phyloP scores from a whole-genome alignment of 2,113 vertebrate species.

The Sturnus vulgaris region DNA sequence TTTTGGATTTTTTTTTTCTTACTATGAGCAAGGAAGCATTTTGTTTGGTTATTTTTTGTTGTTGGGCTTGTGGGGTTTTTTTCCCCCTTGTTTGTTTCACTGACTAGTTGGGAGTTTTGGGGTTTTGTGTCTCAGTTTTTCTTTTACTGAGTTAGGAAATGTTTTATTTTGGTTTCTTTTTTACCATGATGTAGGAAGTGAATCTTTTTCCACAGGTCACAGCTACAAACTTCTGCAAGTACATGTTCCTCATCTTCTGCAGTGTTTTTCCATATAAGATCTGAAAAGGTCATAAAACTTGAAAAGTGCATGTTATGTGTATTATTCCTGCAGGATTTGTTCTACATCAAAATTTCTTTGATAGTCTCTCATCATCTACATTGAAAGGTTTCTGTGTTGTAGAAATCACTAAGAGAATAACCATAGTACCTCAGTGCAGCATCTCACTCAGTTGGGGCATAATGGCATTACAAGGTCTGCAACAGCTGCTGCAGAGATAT shows the following conservation, averaged over 20 bases:
- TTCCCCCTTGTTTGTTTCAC: background rate
- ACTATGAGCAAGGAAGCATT: background rate
- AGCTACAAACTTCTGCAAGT: background rate
- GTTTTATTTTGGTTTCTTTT: background rate
- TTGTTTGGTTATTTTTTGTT: background rate
- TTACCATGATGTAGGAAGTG: background rate
- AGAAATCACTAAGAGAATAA: background rate
- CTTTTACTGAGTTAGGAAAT: background rate
- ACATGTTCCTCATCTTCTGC: background rate
- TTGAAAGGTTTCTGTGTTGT: background rate
- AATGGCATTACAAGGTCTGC: constrained; percentile 49
- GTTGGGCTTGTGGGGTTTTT: background rate
- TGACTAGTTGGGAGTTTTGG: background rate
- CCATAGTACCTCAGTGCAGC: background rate
- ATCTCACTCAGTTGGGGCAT: constrained; percentile 14
- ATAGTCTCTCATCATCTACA: background rate
- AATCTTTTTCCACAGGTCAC: background rate
- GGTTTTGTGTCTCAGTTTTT: fast-evolving
- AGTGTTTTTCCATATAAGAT: background rate
- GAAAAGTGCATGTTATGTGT: background rate
- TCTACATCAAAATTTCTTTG: background rate
- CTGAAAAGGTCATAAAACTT: background rate
- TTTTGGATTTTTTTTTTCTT: background rate
- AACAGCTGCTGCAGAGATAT: constrained; percentile 51
- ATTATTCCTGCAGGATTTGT: background rate